These are phyloP conservation scores for Mionectes olivaceus DNA, from an alignment of 2,797 vertebrate genomes.

Conservation along the genomic window DNA sequence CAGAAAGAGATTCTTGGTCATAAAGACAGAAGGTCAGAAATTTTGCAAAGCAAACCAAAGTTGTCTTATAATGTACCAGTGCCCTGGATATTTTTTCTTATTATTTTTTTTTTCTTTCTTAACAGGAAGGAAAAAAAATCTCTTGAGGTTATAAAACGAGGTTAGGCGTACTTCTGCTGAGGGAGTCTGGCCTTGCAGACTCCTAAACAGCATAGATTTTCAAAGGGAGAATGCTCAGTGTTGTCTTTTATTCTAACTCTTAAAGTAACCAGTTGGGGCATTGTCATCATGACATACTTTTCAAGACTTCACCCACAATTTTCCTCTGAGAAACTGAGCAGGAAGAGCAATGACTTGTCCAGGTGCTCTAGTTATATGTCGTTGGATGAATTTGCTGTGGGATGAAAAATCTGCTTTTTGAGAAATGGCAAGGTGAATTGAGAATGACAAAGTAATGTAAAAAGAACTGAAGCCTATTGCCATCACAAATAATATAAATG, in stretches of 20 bases:
- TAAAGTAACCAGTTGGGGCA: background rate
- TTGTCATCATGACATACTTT: background rate
- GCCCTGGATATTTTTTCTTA: fast-evolving
- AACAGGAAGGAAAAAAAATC: background rate
- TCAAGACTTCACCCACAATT: background rate
- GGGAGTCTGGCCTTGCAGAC: background rate
- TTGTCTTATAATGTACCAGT: background rate
- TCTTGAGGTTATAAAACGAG: background rate
- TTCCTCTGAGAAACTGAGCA: background rate
- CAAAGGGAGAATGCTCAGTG: background rate
- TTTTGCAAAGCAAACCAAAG: background rate
- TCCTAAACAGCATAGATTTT: background rate
- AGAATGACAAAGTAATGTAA: slow-evolving; percentile 37
- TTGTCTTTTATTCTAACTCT: background rate
- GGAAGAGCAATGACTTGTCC: background rate
- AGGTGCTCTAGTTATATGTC: background rate
- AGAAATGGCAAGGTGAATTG: slow-evolving; percentile 17
- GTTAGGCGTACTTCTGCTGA: background rate
- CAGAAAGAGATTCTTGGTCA: background rate
- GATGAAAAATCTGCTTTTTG: slow-evolving; percentile 17
- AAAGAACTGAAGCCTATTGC: slow-evolving; percentile 14
- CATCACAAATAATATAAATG: slow-evolving; percentile 44
- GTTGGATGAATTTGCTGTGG: background rate
- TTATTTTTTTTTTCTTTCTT: too few species aligned
- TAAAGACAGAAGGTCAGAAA: background rate